A percentile compares a stretch with the other conserved stretches of the same genome.
These are phyloP conservation scores for Seriola quinqueradiata DNA, from an alignment of 2,113 vertebrate species.

Conservation along the genomic window DNA sequence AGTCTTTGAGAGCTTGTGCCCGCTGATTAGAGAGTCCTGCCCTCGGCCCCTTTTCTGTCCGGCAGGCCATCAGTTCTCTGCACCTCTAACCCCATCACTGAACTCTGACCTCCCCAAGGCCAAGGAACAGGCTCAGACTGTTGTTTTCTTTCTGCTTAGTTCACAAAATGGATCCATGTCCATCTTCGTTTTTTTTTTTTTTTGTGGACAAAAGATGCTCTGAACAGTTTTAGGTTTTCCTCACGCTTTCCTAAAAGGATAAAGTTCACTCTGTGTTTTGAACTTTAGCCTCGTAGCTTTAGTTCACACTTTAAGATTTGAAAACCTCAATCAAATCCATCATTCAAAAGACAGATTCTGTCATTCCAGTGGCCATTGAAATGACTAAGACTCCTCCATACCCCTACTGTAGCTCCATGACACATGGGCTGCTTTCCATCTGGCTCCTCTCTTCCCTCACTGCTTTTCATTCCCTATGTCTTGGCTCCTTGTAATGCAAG, in stretches of 20 bases:
- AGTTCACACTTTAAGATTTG: background rate
- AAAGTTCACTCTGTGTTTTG: background rate
- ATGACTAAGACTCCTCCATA: background rate
- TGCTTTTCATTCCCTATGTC: background rate
- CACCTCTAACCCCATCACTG: constrained; percentile 63
- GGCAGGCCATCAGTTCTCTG: constrained; percentile 32
- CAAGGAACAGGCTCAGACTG: constrained; percentile 20
- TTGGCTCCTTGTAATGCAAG: background rate
- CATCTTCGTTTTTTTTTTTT: background rate
- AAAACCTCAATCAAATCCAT: background rate
- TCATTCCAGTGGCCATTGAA: background rate
- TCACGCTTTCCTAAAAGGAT: background rate
- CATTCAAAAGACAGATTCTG: background rate
- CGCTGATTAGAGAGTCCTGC: constrained; percentile 56
- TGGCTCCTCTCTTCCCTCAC: background rate
- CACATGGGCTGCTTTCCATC: background rate
- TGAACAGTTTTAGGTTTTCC: background rate
- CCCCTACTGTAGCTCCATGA: constrained; percentile 1
- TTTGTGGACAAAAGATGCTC: background rate
- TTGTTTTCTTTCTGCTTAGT: constrained; percentile 35
- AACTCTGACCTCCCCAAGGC: constrained; percentile 53
- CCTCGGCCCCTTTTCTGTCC: constrained; percentile 16
- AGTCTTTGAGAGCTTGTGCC: constrained; percentile 18
- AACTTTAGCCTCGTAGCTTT: background rate
- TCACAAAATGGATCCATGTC: constrained; percentile 21